Evolutionary conservation across 2,113 vertebrate species (phyloP).

Genomic region (Corydoras sp.): DNA sequence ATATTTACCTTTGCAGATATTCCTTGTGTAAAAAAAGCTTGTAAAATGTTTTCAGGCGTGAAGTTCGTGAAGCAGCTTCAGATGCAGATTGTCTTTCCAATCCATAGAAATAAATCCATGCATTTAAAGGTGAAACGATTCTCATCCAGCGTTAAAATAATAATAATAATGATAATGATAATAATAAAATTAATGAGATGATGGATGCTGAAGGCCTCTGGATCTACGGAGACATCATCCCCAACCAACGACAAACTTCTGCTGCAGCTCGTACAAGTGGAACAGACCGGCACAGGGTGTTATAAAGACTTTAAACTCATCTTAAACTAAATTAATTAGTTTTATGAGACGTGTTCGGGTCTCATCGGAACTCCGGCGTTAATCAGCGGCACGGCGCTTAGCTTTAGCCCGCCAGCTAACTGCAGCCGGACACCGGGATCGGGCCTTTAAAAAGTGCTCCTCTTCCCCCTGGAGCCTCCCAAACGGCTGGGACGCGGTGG

Average conservation of each 20-base stretch:
- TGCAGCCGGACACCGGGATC: conserved; percentile 7
- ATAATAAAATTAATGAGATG: too few species aligned
- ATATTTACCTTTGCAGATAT: conserved; percentile 52
- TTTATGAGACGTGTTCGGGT: not conserved
- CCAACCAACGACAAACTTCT: not conserved
- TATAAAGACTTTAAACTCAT: not conserved
- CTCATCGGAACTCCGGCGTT: not conserved
- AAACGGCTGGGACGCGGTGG: not conserved
- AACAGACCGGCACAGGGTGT: not conserved
- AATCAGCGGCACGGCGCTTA: conserved; percentile 57
- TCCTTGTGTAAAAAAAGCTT: not conserved
- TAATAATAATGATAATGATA: not conserved
- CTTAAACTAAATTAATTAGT: conserved; percentile 24
- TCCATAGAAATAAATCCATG: conserved; percentile 41
- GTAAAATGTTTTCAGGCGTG: conserved; percentile 27
- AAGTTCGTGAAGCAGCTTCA: conserved; percentile 15
- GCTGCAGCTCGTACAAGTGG: not conserved
- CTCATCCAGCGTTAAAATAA: not conserved
- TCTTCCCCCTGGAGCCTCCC: not conserved
- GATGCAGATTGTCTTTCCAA: conserved; percentile 21
- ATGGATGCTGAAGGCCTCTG: conserved; percentile 2
- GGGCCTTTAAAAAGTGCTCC: conserved; percentile 6
- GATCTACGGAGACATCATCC: conserved; percentile 12
- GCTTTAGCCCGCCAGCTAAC: conserved; percentile 15
- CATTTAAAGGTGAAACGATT: conserved; percentile 7